Percentiles rank a stretch among this genome's conserved stretches.
phyloP scores from a whole-genome alignment of 2,113 vertebrate genomes.

The Salvator merianae region DNA sequence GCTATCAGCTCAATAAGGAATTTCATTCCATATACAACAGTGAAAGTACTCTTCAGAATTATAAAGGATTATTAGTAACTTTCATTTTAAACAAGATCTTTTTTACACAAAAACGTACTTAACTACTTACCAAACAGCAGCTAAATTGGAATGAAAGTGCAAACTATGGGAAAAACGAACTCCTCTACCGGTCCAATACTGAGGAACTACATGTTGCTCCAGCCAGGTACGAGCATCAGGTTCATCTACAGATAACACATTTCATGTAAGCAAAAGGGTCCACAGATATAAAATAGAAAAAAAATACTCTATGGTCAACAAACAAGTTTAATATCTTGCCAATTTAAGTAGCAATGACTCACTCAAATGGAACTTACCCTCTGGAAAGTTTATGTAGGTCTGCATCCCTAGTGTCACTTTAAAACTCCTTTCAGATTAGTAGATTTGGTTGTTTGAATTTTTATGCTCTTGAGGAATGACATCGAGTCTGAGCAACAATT shows the following conservation, averaged over 20 bases:
- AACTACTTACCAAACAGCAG: constrained; percentile 88
- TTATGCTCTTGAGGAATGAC: too few species aligned
- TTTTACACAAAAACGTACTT: neutral
- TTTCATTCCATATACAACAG: neutral
- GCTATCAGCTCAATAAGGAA: neutral
- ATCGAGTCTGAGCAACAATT: too few species aligned
- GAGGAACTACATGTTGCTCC: constrained; percentile 88
- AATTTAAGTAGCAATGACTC: neutral
- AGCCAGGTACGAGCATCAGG: constrained; percentile 89
- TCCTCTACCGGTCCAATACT: constrained; percentile 88
- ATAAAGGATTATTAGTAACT: neutral
- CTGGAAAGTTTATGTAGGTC: neutral
- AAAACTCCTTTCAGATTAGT: too few species aligned
- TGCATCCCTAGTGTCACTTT: too few species aligned
- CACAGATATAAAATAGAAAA: constrained; percentile 26
- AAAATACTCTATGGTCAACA: neutral
- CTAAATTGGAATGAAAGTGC: constrained; percentile 94
- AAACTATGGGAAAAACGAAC: constrained; percentile 88
- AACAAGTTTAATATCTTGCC: neutral
- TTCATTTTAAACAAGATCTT: neutral
- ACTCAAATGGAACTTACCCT: neutral
- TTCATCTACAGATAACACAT: constrained; percentile 73
- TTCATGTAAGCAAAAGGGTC: neutral
- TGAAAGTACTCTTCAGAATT: neutral
- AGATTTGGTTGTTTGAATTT: too few species aligned